Percentiles rank a stretch among this genome's conserved stretches.
Conservation (phyloP, 2,888 invertebrate genomes). For the Euzophera pinguis region DNA sequence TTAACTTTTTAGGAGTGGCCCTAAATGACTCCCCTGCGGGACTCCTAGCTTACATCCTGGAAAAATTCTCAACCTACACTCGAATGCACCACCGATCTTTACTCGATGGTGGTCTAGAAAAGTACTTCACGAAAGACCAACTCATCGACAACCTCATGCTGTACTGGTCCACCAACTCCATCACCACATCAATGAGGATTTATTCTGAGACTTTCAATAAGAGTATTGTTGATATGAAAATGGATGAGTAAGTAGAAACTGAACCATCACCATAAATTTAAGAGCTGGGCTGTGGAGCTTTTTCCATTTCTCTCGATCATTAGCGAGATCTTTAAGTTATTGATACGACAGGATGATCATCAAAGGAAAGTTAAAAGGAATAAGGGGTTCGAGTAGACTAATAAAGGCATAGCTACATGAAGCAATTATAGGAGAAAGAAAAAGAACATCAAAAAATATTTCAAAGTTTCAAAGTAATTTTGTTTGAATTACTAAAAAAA, state of each 20-base stretch:
- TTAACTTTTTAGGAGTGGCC: slow-evolving; percentile 74
- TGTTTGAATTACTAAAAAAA: too few relatives aligned
- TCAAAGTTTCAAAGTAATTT: too few relatives aligned
- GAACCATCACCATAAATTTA: background rate
- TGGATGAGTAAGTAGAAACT: slow-evolving; percentile 62
- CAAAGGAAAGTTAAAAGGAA: too few relatives aligned
- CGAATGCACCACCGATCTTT: slow-evolving; percentile 60
- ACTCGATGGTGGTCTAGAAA: slow-evolving; percentile 83
- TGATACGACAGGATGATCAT: too few relatives aligned
- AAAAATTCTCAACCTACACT: slow-evolving; percentile 91
- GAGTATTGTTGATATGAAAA: slow-evolving; percentile 31
- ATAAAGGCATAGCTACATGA: too few relatives aligned
- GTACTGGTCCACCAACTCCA: slow-evolving; percentile 88
- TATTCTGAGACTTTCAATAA: slow-evolving; percentile 83
- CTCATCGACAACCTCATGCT: slow-evolving; percentile 90
- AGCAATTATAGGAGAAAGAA: too few relatives aligned
- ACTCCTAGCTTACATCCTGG: slow-evolving; percentile 89
- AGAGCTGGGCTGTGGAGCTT: too few relatives aligned
- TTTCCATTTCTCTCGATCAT: too few relatives aligned
- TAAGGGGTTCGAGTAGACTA: too few relatives aligned
- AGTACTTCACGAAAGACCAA: slow-evolving; percentile 83
- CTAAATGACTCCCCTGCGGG: slow-evolving; percentile 88
- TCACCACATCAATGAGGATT: slow-evolving; percentile 86
- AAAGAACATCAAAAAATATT: too few relatives aligned
- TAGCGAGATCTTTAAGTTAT: background rate